A percentile compares a stretch with the other conserved stretches of the same genome.
Evolutionary conservation across 2,888 invertebrate genomes (phyloP).

Genomic region (Corythucha ciliata): DNA sequence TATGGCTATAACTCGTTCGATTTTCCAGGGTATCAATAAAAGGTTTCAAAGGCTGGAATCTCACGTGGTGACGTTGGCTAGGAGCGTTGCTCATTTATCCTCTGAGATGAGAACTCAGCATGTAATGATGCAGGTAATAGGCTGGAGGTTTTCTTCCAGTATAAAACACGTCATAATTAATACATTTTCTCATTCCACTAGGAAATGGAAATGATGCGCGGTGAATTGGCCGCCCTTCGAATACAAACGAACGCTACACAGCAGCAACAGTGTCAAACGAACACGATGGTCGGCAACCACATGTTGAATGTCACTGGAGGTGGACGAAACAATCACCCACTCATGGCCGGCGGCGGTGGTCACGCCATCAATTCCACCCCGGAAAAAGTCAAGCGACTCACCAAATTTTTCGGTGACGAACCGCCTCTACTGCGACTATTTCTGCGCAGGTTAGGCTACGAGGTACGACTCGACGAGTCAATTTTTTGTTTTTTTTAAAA

Average conservation of each 20-base stretch:
- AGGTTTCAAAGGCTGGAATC: slow-evolving; percentile 81
- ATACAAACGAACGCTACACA: slow-evolving; percentile 51
- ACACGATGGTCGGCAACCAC: no score
- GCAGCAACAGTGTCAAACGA: slow-evolving; percentile 38
- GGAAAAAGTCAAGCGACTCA: slow-evolving; percentile 74
- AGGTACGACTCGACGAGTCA: no score
- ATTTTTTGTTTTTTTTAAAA: no score
- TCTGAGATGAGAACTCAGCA: slow-evolving; percentile 87
- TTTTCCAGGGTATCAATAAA: slow-evolving; percentile 66
- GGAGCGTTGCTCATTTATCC: slow-evolving; percentile 82
- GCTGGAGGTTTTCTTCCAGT: not conserved
- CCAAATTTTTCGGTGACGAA: slow-evolving; percentile 89
- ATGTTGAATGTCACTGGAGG: no score
- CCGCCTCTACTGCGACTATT: slow-evolving; percentile 80
- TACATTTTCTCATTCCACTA: slow-evolving; percentile 38
- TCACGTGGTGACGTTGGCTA: slow-evolving; percentile 80
- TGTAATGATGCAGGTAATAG: slow-evolving; percentile 59
- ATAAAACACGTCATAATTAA: not conserved
- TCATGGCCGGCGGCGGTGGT: slow-evolving; percentile 42
- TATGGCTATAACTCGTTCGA: slow-evolving; percentile 21
- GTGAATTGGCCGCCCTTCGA: slow-evolving; percentile 67
- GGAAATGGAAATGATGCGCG: slow-evolving; percentile 78
- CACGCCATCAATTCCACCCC: slow-evolving; percentile 60
- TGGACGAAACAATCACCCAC: slow-evolving; percentile 42
- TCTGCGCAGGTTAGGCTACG: slow-evolving; percentile 82